Conservation (phyloP, 2,888 invertebrate species). For the Drosophila diplacantha region DNA sequence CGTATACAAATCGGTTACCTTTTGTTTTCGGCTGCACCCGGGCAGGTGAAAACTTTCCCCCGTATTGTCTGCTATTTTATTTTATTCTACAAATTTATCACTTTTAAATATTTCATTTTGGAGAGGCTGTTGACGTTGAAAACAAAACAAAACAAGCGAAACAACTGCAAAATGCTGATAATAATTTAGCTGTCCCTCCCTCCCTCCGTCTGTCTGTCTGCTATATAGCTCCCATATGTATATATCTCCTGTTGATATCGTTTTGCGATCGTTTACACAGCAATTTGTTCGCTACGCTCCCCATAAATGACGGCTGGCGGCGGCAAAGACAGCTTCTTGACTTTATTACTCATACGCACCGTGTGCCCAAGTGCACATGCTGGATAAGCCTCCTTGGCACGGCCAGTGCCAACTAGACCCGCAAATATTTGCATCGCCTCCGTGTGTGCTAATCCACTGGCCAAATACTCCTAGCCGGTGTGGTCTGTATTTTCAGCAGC, state of each 20-base stretch:
- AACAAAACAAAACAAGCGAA: background rate
- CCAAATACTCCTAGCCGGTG: conserved; percentile 55
- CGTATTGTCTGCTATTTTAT: conserved; percentile 1
- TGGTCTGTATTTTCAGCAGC: conserved; percentile 14
- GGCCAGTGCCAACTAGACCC: conserved; percentile 56
- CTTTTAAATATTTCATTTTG: conserved; percentile 8
- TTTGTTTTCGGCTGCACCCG: conserved; percentile 15
- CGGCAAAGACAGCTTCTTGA: conserved; percentile 54
- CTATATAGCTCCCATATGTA: conserved; percentile 27
- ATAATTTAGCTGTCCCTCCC: conserved; percentile 16
- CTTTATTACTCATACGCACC: conserved; percentile 68
- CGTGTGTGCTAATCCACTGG: conserved; percentile 51
- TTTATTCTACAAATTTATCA: background rate
- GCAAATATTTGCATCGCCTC: conserved; percentile 51
- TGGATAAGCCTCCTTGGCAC: conserved; percentile 43
- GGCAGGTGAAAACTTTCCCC: conserved; percentile 15
- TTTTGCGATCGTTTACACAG: conserved; percentile 53
- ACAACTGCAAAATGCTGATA: conserved; percentile 23
- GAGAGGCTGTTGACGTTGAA: conserved; percentile 29
- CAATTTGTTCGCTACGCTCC: conserved; percentile 19
- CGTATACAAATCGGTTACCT: background rate
- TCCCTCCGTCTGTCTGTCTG: conserved; percentile 3
- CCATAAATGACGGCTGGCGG: conserved; percentile 35
- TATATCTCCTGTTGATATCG: conserved; percentile 41
- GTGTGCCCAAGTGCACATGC: conserved; percentile 14